These are phyloP conservation scores for Dicyrtomina minuta DNA, from an alignment of 2,888 invertebrate species.

Conservation along the genomic window DNA sequence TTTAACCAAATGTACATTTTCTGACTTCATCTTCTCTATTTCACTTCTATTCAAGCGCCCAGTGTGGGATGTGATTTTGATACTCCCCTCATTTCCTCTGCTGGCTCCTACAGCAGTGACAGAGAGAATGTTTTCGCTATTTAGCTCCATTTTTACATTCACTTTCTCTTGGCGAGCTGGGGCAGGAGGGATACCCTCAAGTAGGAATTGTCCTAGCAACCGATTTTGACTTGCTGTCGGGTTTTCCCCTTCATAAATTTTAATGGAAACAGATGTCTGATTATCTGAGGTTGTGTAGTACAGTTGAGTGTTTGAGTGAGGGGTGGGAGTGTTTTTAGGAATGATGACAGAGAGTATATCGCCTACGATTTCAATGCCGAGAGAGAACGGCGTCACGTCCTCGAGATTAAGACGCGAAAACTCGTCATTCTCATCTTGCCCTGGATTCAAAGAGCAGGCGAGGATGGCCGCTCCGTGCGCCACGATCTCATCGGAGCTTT, in stretches of 20 bases:
- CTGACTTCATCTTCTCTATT: too few relatives aligned
- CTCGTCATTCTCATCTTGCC: too few relatives aligned
- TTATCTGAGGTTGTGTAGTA: constrained; percentile 42
- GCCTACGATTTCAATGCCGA: constrained; percentile 40
- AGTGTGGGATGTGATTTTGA: neutral
- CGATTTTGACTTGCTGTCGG: constrained; percentile 28
- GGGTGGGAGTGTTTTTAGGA: constrained; percentile 36
- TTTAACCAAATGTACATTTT: too few relatives aligned
- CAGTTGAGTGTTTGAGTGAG: constrained; percentile 34
- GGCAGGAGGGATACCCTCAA: constrained; percentile 45
- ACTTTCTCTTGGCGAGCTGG: constrained; percentile 35
- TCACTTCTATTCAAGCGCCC: too few relatives aligned
- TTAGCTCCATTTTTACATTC: constrained; percentile 39
- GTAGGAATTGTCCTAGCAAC: constrained; percentile 37
- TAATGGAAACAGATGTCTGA: constrained; percentile 39
- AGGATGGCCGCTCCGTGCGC: too few relatives aligned
- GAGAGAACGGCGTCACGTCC: constrained; percentile 39
- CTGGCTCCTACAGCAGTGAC: constrained; percentile 36
- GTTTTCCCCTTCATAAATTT: constrained; percentile 43
- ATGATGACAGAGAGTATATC: constrained; percentile 36
- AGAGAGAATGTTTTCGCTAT: constrained; percentile 36
- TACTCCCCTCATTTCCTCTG: constrained; percentile 16
- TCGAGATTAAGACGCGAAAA: too few relatives aligned
- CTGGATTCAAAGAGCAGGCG: too few relatives aligned
- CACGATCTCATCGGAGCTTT: too few relatives aligned